These are phyloP conservation scores for Pogonomyrmex barbatus DNA, from an alignment of 1,140 invertebrate genomes.

Conservation along the genomic window DNA sequence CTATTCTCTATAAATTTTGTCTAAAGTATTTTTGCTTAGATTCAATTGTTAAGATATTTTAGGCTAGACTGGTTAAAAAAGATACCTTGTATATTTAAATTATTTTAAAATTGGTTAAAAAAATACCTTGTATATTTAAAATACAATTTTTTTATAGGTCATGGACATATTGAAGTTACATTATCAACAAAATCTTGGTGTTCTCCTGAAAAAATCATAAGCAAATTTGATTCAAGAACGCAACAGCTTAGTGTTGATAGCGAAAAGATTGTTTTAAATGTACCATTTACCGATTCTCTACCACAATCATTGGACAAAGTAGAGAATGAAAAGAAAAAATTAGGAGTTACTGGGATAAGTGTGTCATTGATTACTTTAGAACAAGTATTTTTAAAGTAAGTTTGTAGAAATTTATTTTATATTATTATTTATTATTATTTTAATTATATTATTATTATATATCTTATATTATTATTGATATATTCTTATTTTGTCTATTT, in stretches of 20 bases:
- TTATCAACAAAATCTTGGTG: slow-evolving; percentile 81
- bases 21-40: too few relatives aligned
- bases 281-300: slow-evolving; percentile 86
- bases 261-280: slow-evolving; percentile 83
- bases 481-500: slow-evolving; percentile 40
- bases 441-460: too few relatives aligned
- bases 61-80: too few relatives aligned
- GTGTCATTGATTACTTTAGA: slow-evolving; percentile 94
- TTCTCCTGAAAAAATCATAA: slow-evolving; percentile 75
- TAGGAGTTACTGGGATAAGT: slow-evolving; percentile 92
- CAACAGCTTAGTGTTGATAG: slow-evolving; percentile 78
- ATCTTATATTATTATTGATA: slow-evolving; percentile 29
- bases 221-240: slow-evolving; percentile 76
- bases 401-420: slow-evolving; percentile 13
- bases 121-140: background rate
- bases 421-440: slow-evolving; percentile 34
- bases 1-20: too few relatives aligned
- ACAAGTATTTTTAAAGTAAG: slow-evolving; percentile 94
- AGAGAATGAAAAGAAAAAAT: slow-evolving; percentile 87
- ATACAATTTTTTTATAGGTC: slow-evolving; percentile 72
- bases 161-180: slow-evolving; percentile 84
- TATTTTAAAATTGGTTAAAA: too few relatives aligned
- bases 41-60: too few relatives aligned
- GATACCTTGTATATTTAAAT: too few relatives aligned
- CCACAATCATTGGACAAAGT: slow-evolving; percentile 89